phyloP scores from a whole-genome alignment of 2,113 vertebrate species.

The Poeciliopsis turrubarensis region DNA sequence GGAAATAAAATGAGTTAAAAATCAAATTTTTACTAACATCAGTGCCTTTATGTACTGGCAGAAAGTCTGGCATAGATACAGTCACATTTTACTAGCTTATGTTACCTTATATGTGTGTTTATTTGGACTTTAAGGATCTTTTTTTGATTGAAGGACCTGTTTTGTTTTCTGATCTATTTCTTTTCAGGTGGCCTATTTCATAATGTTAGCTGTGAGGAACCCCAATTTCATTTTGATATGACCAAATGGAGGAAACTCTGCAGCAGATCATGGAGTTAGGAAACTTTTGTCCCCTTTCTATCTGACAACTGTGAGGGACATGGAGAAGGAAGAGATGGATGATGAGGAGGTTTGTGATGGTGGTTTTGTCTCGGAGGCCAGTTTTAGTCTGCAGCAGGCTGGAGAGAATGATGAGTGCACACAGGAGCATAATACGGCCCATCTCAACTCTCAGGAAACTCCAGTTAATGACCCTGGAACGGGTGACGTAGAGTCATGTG shows the following conservation, averaged over 20 bases:
- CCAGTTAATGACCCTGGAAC: constrained; percentile 41
- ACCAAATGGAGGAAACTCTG: constrained; percentile 56
- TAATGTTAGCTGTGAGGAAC: constrained; percentile 37
- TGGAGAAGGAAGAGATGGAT: constrained; percentile 70
- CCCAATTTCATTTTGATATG: constrained; percentile 39
- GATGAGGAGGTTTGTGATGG: constrained; percentile 56
- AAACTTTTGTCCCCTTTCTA: constrained; percentile 17
- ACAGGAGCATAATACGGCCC: constrained; percentile 28
- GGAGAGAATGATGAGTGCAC: constrained; percentile 31
- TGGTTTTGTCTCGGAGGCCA: constrained; percentile 13
- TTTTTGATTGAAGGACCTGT: neutral
- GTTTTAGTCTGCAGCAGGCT: constrained; percentile 27
- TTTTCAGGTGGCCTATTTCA: constrained; percentile 53
- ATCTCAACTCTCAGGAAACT: constrained; percentile 61
- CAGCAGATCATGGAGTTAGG: constrained; percentile 51
- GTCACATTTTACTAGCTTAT: neutral
- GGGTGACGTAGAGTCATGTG: constrained; percentile 49
- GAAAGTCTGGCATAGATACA: neutral
- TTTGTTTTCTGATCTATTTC: constrained; percentile 10
- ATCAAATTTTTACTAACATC: neutral
- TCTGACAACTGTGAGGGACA: constrained; percentile 50
- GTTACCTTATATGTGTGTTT: neutral
- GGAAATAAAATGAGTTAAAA: neutral
- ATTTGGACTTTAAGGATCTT: neutral
- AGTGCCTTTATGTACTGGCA: neutral